A percentile compares a stretch with the other conserved stretches of the same genome.
Evolutionary conservation across 2,113 vertebrate species (phyloP).

Genomic region (Epinephelus moara): DNA sequence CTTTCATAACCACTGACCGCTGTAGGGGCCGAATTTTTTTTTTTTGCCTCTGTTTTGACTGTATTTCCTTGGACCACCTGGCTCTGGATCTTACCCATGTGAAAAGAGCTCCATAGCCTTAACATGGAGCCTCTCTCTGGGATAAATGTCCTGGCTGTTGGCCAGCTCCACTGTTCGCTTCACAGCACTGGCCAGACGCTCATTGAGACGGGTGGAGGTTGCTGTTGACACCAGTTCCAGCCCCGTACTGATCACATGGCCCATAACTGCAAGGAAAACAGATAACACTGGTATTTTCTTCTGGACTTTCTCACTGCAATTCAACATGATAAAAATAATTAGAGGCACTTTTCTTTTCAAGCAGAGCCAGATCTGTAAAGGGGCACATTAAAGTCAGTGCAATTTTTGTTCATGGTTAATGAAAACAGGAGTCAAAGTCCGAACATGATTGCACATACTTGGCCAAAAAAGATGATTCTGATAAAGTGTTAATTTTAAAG

Average conservation of each 20-base stretch:
- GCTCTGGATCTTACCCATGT: conserved; percentile 86
- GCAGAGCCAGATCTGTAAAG: neutral
- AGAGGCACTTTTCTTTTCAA: neutral
- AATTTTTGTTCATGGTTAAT: neutral
- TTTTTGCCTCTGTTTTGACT: neutral
- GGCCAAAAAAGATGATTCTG: too few relatives aligned
- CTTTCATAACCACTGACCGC: neutral
- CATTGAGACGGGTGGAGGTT: conserved; percentile 83
- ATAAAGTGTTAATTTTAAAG: too few relatives aligned
- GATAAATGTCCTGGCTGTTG: conserved; percentile 83
- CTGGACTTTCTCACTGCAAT: neutral
- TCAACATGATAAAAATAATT: neutral
- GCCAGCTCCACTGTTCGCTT: conserved; percentile 85
- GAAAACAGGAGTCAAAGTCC: too few relatives aligned
- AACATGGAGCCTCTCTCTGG: conserved; percentile 90
- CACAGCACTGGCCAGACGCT: conserved; percentile 85
- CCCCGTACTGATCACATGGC: conserved; percentile 90
- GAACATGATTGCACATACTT: too few relatives aligned
- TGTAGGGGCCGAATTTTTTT: neutral
- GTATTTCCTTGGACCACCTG: neutral
- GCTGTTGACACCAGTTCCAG: conserved; percentile 88
- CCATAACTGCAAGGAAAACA: conserved; percentile 88
- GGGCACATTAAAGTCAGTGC: too few relatives aligned
- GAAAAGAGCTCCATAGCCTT: conserved; percentile 89
- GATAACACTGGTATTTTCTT: neutral